phyloP scores from a whole-genome alignment of 2,797 vertebrate genomes.

The Sparus aurata region DNA sequence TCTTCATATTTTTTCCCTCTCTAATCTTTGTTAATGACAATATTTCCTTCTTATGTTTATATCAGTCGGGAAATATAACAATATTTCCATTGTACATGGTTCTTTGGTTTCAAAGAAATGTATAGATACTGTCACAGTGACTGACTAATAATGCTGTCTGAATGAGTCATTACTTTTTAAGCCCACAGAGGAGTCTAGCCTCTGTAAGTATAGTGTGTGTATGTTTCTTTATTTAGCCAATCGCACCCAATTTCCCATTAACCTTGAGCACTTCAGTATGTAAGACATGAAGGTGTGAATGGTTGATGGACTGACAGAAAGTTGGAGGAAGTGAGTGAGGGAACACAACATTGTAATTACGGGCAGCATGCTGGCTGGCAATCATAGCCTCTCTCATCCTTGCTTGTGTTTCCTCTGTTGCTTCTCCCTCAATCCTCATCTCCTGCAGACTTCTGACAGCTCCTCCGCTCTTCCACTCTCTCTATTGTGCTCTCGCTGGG shows the following conservation, averaged over 20 bases:
- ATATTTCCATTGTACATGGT: neutral
- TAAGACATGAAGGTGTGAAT: constrained; percentile 71
- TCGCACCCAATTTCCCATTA: constrained; percentile 59
- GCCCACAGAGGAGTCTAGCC: neutral
- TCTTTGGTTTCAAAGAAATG: neutral
- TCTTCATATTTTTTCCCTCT: too few species aligned
- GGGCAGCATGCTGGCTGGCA: constrained; percentile 75
- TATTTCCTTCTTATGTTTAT: neutral
- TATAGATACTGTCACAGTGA: neutral
- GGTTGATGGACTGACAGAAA: constrained; percentile 47
- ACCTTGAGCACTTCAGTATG: constrained; percentile 71
- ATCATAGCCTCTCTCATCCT: constrained; percentile 74
- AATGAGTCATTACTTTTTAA: neutral
- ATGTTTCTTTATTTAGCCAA: constrained; percentile 58
- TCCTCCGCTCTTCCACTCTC: constrained; percentile 47
- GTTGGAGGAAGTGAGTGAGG: constrained; percentile 45
- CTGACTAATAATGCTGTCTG: neutral
- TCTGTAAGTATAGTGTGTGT: constrained; percentile 32
- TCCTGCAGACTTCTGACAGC: constrained; percentile 60
- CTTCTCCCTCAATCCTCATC: constrained; percentile 58
- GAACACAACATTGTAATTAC: constrained; percentile 76
- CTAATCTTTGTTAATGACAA: too few species aligned
- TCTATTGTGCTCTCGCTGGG: constrained; percentile 43
- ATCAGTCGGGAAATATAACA: neutral
- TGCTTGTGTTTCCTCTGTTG: constrained; percentile 52